Percentiles rank a stretch among this genome's conserved stretches.
Conservation (phyloP, 2,888 invertebrate genomes). For the Cryptophagus acutangulus region DNA sequence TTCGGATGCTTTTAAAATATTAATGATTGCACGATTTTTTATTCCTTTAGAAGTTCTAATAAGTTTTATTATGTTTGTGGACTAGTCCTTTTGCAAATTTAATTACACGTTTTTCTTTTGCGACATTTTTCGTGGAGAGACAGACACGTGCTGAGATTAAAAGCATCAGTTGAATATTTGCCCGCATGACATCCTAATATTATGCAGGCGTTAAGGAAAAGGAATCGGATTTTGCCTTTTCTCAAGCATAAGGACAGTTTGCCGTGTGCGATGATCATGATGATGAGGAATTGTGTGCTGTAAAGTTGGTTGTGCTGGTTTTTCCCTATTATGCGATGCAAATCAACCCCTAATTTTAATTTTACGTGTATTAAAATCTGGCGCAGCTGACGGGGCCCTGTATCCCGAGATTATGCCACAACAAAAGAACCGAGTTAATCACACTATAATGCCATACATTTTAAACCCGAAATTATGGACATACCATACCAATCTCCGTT, state of each 20-base stretch:
- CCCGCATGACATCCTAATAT: too few species aligned
- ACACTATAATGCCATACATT: constrained; percentile 41
- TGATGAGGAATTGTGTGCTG: too few species aligned
- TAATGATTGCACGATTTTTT: too few species aligned
- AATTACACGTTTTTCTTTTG: too few species aligned
- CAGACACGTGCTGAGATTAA: too few species aligned
- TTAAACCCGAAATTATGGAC: constrained; percentile 36
- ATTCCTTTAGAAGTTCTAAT: too few species aligned
- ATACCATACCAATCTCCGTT: constrained; percentile 5
- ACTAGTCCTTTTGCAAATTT: too few species aligned
- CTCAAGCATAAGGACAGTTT: constrained; percentile 17
- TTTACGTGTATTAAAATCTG: constrained; percentile 57
- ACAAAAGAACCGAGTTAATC: constrained; percentile 46
- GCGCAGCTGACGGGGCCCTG: constrained; percentile 52
- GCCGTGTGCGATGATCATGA: constrained; percentile 16
- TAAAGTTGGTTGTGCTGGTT: constrained; percentile 36
- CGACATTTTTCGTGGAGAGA: too few species aligned
- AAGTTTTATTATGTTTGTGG: too few species aligned
- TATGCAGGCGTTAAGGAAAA: too few species aligned
- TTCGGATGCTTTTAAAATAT: too few species aligned
- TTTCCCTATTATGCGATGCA: constrained; percentile 58
- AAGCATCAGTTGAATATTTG: too few species aligned
- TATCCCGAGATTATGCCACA: constrained; percentile 44
- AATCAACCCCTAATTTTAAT: constrained; percentile 58
- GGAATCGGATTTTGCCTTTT: neutral